Conservation (phyloP, 1,140 invertebrate species). For the Aphelenchoides besseyi region DNA sequence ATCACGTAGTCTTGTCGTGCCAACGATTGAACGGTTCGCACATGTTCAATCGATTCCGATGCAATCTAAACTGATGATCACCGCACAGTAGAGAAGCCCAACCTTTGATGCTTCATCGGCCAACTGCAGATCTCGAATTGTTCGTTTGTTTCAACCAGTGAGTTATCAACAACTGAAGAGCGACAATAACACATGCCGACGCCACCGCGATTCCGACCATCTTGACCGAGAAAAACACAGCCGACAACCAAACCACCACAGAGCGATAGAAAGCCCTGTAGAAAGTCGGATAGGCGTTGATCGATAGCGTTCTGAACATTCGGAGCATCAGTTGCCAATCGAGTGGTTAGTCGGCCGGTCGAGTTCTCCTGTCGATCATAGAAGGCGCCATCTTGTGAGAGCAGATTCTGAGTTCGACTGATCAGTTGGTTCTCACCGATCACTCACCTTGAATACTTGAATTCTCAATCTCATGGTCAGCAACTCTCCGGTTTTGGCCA, state of each 20-base stretch:
- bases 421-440: background rate
- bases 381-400: conserved; percentile 65
- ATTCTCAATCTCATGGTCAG: conserved; percentile 39
- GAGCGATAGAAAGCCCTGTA: conserved; percentile 54
- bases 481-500: conserved; percentile 41
- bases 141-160: conserved; percentile 42
- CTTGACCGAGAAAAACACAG: conserved; percentile 62
- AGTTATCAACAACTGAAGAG: conserved; percentile 37
- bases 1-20: conserved; percentile 42
- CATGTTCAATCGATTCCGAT: conserved; percentile 47
- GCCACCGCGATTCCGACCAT: conserved; percentile 54
- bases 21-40: conserved; percentile 44
- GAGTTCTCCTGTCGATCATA: conserved; percentile 66
- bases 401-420: conserved; percentile 55
- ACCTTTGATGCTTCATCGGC: conserved; percentile 30
- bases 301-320: conserved; percentile 66
- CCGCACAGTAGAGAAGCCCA: no score
- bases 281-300: conserved; percentile 62
- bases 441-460: conserved; percentile 33
- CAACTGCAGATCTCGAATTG: conserved; percentile 33
- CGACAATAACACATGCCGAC: conserved; percentile 36
- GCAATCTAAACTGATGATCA: conserved; percentile 44
- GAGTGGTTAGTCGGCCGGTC: conserved; percentile 64
- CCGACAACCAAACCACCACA: conserved; percentile 57
- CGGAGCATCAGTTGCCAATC: conserved; percentile 66